Evolutionary conservation across 2,797 vertebrate genomes (phyloP).

Genomic region (Acridotheres tristis): DNA sequence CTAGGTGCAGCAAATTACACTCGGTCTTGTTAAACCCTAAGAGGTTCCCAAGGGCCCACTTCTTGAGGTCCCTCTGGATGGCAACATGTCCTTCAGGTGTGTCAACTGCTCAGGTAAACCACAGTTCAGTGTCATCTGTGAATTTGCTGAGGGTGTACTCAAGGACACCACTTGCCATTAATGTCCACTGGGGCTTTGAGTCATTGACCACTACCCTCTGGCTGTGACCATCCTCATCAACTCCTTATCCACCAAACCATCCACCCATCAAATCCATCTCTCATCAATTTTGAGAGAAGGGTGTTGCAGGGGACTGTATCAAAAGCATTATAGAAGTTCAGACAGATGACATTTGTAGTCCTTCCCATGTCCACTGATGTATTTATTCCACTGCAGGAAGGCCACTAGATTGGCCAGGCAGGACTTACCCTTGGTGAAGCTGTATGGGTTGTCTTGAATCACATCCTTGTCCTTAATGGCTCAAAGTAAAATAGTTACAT

Average conservation of each 20-base stretch:
- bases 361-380: not conserved
- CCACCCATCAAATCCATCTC: not conserved
- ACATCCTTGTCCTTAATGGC: not conserved
- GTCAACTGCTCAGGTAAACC: too few species aligned
- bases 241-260: not conserved
- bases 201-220: not conserved
- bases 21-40: not conserved
- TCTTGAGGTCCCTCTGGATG: not conserved
- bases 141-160: not conserved
- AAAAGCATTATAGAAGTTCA: not conserved
- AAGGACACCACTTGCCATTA: not conserved
- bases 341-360: not conserved
- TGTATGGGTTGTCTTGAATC: not conserved
- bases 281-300: not conserved
- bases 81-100: too few species aligned
- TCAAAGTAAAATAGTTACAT: not conserved
- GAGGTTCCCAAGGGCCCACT: too few species aligned
- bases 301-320: too few species aligned
- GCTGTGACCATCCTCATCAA: not conserved
- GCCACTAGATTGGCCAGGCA: not conserved
- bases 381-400: not conserved
- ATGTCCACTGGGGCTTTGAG: not conserved
- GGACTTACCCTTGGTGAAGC: not conserved
- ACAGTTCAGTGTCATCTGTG: rapidly evolving
- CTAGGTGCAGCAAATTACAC: not conserved